These are phyloP conservation scores for Pseudomyrmex pallidus DNA, from an alignment of 1,140 invertebrate genomes.

Conservation along the genomic window DNA sequence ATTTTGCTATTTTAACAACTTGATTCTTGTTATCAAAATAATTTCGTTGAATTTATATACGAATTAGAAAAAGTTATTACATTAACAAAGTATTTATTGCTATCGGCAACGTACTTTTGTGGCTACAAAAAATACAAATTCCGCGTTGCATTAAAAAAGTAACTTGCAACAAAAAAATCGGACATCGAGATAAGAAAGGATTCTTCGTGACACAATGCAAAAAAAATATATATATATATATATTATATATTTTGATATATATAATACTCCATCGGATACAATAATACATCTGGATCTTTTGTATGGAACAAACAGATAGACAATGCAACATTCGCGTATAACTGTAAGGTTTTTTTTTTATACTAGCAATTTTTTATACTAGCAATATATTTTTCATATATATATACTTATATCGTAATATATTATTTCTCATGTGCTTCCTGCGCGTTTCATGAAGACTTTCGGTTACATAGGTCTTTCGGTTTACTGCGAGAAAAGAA, in stretches of 20 bases:
- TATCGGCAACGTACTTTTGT: too few species aligned
- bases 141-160: too few species aligned
- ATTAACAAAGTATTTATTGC: too few species aligned
- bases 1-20: too few species aligned
- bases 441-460: constrained; percentile 78
- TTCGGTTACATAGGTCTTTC: constrained; percentile 78
- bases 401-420: constrained; percentile 72
- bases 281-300: constrained; percentile 80
- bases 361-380: constrained; percentile 70
- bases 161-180: too few species aligned
- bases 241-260: constrained; percentile 73
- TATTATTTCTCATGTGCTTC: constrained; percentile 70
- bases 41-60: too few species aligned
- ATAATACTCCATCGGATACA: constrained; percentile 82
- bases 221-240: constrained; percentile 66
- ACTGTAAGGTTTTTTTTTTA: constrained; percentile 78
- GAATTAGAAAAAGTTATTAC: too few species aligned
- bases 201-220: constrained; percentile 30
- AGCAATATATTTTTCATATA: constrained; percentile 74
- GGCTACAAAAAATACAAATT: too few species aligned
- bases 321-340: constrained; percentile 80
- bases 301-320: constrained; percentile 82
- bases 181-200: neutral
- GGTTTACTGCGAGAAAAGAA: constrained; percentile 74
- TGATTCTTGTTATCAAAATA: too few species aligned